Conservation (phyloP, 2,113 vertebrate species). For the Antigone vipio region DNA sequence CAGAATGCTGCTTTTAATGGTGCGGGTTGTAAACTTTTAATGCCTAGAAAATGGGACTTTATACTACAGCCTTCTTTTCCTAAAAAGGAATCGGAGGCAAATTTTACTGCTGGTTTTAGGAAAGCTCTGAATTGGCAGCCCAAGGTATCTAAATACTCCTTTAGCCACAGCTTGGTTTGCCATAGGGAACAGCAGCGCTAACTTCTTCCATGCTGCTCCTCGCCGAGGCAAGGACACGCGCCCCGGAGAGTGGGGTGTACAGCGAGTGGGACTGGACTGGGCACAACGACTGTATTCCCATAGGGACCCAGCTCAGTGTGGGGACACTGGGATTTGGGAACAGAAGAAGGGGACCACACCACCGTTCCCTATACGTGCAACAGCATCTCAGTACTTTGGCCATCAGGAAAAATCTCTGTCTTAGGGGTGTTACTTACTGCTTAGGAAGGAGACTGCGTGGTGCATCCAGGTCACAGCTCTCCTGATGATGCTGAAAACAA, state of each 20-base stretch:
- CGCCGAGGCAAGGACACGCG: neutral
- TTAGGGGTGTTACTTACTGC: neutral
- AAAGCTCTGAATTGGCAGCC: slow-evolving; percentile 46
- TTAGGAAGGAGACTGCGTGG: neutral
- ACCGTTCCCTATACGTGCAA: neutral
- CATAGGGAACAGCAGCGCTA: neutral
- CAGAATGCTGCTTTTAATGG: slow-evolving; percentile 18
- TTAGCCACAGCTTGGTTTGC: slow-evolving; percentile 37
- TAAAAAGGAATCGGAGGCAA: slow-evolving; percentile 52
- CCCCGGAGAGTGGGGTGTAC: neutral
- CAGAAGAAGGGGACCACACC: neutral
- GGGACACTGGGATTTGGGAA: neutral
- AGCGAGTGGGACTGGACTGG: neutral
- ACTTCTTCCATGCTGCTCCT: neutral
- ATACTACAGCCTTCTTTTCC: slow-evolving; percentile 35
- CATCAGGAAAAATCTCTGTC: neutral
- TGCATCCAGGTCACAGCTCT: neutral
- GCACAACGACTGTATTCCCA: neutral
- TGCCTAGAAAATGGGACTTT: slow-evolving; percentile 38
- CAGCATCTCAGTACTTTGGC: neutral
- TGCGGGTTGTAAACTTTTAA: slow-evolving; percentile 21
- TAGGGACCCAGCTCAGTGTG: neutral
- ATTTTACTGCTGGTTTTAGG: slow-evolving; percentile 46
- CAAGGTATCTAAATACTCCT: slow-evolving; percentile 31
- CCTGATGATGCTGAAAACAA: neutral